Conservation (phyloP, 53 echinoderm and acorn worm genomes). For the Echinarachnius parma region DNA sequence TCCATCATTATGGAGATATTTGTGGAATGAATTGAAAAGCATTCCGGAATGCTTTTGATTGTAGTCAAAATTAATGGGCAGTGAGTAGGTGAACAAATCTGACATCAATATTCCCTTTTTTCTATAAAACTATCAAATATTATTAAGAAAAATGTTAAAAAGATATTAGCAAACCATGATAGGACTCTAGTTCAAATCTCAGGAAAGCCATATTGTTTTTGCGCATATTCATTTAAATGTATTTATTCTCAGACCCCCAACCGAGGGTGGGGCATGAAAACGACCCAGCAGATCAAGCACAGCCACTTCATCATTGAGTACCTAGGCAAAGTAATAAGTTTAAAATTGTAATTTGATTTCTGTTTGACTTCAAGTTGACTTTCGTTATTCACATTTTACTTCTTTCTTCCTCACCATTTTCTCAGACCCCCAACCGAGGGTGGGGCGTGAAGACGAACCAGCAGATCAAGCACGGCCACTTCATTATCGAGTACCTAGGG, state of each 20-base stretch:
- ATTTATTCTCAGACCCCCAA: constrained; percentile 82
- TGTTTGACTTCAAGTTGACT: neutral
- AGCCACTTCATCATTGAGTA: constrained; percentile 90
- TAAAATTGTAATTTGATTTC: neutral
- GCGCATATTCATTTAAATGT: too few species aligned
- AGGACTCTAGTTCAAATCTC: too few species aligned
- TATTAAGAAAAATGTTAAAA: too few species aligned
- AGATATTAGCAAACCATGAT: too few species aligned
- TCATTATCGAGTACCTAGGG: constrained; percentile 93
- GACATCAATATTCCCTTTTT: too few species aligned
- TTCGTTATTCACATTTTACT: neutral
- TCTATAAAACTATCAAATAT: too few species aligned
- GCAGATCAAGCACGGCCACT: constrained; percentile 57
- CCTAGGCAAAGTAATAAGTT: constrained; percentile 70
- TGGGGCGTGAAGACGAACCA: constrained; percentile 78
- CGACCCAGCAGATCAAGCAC: constrained; percentile 52
- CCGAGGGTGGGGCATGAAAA: constrained; percentile 84
- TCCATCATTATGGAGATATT: too few species aligned
- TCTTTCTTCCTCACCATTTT: neutral
- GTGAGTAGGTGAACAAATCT: too few species aligned
- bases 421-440: constrained; percentile 74
- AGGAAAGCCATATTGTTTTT: too few species aligned
- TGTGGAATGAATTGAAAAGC: too few species aligned
- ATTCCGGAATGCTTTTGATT: too few species aligned
- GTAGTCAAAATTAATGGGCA: too few species aligned